Conservation (phyloP, 2,888 invertebrate genomes). For the Acanthococcus lagerstroemiae region DNA sequence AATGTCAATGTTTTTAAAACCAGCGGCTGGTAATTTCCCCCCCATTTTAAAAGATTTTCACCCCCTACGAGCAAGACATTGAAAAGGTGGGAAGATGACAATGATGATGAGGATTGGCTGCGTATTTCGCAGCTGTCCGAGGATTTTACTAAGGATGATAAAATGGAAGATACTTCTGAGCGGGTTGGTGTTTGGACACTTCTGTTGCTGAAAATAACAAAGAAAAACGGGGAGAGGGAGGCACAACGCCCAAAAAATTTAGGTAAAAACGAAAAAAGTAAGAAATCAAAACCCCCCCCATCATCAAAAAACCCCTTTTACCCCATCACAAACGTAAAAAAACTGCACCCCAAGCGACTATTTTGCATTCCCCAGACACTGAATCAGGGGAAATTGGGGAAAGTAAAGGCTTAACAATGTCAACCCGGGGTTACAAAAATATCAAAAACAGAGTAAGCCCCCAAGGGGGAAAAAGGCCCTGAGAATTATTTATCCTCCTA, state of each 20-base stretch:
- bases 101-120: conserved; percentile 32
- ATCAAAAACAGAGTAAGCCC: conserved; percentile 28
- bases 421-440: conserved; percentile 18
- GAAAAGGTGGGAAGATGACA: conserved; percentile 34
- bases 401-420: conserved; percentile 37
- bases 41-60: conserved; percentile 28
- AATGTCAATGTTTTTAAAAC: too few species aligned
- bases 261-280: conserved; percentile 36
- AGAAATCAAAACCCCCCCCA: conserved; percentile 35
- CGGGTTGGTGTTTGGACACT: conserved; percentile 31
- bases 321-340: conserved; percentile 37
- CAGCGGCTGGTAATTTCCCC: conserved; percentile 8
- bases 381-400: conserved; percentile 38
- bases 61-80: conserved; percentile 33
- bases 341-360: conserved; percentile 37
- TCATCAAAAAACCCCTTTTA: conserved; percentile 37
- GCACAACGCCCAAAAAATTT: conserved; percentile 28
- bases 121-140: conserved; percentile 32
- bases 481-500: conserved; percentile 17
- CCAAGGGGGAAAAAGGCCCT: conserved; percentile 9
- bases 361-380: conserved; percentile 37
- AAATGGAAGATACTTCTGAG: conserved; percentile 30
- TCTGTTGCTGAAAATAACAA: conserved; percentile 27
- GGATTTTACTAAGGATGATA: conserved; percentile 31
- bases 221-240: conserved; percentile 23